Base-by-base conservation (phyloP, 2,888 invertebrate genomes). In the Orthonychiurus folsomi region DNA sequence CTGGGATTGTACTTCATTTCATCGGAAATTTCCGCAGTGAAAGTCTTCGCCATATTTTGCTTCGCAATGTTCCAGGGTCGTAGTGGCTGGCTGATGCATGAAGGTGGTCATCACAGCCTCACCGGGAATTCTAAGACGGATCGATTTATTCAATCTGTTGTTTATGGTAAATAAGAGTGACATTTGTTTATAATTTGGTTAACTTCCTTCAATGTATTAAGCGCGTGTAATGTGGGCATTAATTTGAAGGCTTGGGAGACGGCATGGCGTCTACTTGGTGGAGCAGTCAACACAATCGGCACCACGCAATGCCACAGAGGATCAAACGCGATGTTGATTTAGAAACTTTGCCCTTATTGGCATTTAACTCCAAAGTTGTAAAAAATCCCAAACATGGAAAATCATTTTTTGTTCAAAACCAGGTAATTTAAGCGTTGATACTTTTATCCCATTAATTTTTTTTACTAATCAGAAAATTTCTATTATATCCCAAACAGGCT, bases 281-380 rank as follows among this genome's bases (percentile, higher is more conserved):
- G 72, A 68, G 66, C 24, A 65, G 65, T 20, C 68, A 67, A 23
- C 72, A 72, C 37, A 57, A 66, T 50, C 62, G 68, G 25, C 73
- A 73, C 56, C 73, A 73, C 61, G 73, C 73, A 5, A 73, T 73
- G 73, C 71, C 71, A n/a, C 70, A 73, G 20, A 50, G 70, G 9
- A 21, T 70, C 23, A 65, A 66, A 26, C 67, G 69, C 9, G 73
- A 73, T 60, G 73, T 69, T 9, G 73, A 73, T 27, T 50, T 73
- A 25, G 64, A 71, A 52, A 70, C 71, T 0, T 25, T 71, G 23
- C 73, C 73, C n/a, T 61, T 71, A 1, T 57, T 73, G 21, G 73
- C 71, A 1, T 73, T 70, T 56, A 71, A 73, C 62, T 12, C 56
- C 0, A 66, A 68, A 54, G 68, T 70, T 1, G 71, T 73, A 21